Percentiles rank a stretch among this genome's conserved stretches.
Evolutionary conservation across 2,113 vertebrate genomes (phyloP).

Genomic region (Amblyornis subalaris): DNA sequence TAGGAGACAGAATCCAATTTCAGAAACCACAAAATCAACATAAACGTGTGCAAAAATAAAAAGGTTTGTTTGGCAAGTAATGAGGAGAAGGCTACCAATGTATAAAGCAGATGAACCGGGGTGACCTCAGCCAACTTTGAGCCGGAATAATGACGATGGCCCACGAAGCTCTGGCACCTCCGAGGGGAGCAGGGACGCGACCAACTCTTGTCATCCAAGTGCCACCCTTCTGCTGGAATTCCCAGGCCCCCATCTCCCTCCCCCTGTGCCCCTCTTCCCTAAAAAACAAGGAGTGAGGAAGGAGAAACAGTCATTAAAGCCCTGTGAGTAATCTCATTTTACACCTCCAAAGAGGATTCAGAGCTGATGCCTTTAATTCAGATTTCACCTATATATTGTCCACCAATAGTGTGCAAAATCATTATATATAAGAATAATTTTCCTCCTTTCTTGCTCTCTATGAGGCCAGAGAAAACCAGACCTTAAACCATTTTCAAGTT

Average conservation of each 20-base stretch:
- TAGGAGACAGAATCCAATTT: conserved; percentile 94
- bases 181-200: not conserved
- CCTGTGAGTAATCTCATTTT: not conserved
- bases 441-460: not conserved
- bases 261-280: not conserved
- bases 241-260: not conserved
- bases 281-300: not conserved
- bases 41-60: conserved; percentile 86
- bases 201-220: conserved; percentile 19
- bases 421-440: not conserved
- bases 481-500: not conserved
- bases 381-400: not conserved
- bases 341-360: not conserved
- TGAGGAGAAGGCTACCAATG: conserved; percentile 85
- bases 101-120: conserved; percentile 83
- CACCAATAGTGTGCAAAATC: not conserved
- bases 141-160: conserved; percentile 51
- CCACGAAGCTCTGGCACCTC: conserved; percentile 63
- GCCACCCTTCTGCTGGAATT: not conserved
- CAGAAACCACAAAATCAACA: conserved; percentile 92
- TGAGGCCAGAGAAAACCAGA: not conserved
- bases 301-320: not conserved
- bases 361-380: not conserved
- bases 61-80: conserved; percentile 85
- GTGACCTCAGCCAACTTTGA: conserved; percentile 71